Percentiles rank a stretch among this genome's conserved stretches.
These are phyloP conservation scores for Vimba vimba DNA, from an alignment of 2,113 vertebrate species.

Conservation along the genomic window DNA sequence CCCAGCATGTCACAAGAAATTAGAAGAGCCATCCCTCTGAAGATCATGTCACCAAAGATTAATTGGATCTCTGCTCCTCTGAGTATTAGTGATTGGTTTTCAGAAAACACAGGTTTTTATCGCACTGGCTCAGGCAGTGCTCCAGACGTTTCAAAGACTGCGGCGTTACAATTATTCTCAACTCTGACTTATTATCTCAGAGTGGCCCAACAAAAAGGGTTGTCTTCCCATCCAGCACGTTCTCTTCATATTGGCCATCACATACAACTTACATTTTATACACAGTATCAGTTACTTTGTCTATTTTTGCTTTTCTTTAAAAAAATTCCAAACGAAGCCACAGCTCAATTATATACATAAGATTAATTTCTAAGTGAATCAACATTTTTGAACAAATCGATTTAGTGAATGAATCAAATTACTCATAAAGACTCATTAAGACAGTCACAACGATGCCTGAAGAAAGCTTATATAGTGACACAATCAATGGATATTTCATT, in stretches of 20 bases:
- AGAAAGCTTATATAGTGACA: background rate
- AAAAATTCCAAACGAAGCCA: too few species aligned
- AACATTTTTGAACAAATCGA: too few species aligned
- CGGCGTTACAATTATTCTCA: slow-evolving; percentile 56
- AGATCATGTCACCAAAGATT: slow-evolving; percentile 70
- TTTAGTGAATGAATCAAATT: too few species aligned
- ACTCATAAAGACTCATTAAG: too few species aligned
- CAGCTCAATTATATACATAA: too few species aligned
- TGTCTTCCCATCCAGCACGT: slow-evolving; percentile 26
- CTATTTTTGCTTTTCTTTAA: too few species aligned
- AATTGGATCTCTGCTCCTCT: slow-evolving; percentile 66
- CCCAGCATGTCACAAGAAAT: slow-evolving; percentile 65
- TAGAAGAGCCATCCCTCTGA: slow-evolving; percentile 67
- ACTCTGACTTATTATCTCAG: slow-evolving; percentile 61
- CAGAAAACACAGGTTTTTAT: slow-evolving; percentile 65
- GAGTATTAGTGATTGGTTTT: slow-evolving; percentile 69
- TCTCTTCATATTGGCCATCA: too few species aligned
- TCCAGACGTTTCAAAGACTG: slow-evolving; percentile 58
- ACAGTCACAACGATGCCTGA: too few species aligned
- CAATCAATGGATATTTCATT: background rate
- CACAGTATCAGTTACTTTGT: too few species aligned
- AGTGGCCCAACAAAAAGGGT: slow-evolving; percentile 33
- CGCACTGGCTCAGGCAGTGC: slow-evolving; percentile 70
- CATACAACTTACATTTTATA: too few species aligned
- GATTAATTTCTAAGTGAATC: too few species aligned